phyloP scores from a whole-genome alignment of 2,113 vertebrate species.

The Hippolais icterina region DNA sequence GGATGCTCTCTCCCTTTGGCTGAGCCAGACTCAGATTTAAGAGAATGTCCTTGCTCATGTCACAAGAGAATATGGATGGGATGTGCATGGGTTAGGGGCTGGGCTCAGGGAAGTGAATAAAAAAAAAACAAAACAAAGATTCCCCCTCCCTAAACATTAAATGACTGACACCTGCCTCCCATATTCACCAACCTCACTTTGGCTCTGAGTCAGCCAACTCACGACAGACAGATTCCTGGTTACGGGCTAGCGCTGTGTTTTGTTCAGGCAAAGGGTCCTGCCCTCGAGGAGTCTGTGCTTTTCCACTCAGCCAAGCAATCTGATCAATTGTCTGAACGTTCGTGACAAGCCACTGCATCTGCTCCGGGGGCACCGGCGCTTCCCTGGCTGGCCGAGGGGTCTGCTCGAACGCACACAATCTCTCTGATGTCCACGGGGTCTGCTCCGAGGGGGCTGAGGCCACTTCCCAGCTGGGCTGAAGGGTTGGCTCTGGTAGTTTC shows the following conservation, averaged over 20 bases:
- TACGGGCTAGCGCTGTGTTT: conserved; percentile 70
- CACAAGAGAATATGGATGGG: conserved; percentile 66
- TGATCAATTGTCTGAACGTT: conserved; percentile 75
- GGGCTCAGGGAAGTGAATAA: conserved; percentile 59
- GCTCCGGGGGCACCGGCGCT: conserved; percentile 54
- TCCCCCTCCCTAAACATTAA: conserved; percentile 71
- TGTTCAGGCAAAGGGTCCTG: conserved; percentile 79
- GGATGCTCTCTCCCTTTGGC: conserved; percentile 57
- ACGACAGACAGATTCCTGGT: conserved; percentile 76
- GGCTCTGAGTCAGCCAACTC: conserved; percentile 76
- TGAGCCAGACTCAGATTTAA: conserved; percentile 57
- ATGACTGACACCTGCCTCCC: conserved; percentile 69
- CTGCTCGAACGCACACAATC: conserved; percentile 71
- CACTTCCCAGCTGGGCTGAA: conserved; percentile 63
- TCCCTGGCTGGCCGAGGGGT: conserved; percentile 74
- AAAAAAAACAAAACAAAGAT: conserved; percentile 56
- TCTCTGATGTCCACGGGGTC: conserved; percentile 73
- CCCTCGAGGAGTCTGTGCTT: conserved; percentile 65
- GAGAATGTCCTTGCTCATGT: conserved; percentile 65
- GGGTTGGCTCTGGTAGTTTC: conserved; percentile 64
- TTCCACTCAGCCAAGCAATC: conserved; percentile 77
- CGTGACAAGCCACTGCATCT: conserved; percentile 63
- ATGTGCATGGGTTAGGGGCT: conserved; percentile 57
- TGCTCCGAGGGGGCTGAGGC: conserved; percentile 68
- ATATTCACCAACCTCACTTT: conserved; percentile 75